Conservation (phyloP, 1,140 invertebrate species). For the Bombus sylvicola region DNA sequence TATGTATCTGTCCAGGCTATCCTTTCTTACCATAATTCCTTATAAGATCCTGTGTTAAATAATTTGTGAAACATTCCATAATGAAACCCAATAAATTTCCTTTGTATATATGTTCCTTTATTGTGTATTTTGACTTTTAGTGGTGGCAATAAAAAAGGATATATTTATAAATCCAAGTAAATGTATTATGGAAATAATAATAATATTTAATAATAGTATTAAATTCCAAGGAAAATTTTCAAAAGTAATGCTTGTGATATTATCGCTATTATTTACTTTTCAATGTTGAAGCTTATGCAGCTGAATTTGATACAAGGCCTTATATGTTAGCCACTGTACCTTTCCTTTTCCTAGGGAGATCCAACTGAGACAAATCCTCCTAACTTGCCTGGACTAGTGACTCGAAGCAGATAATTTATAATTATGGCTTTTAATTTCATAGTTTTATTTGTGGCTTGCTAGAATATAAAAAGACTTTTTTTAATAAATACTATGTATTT, state of each 20-base stretch:
- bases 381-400: background rate
- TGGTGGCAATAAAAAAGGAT: background rate
- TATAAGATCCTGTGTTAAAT: background rate
- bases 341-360: background rate
- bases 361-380: background rate
- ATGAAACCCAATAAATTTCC: background rate
- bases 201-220: no score
- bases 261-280: no score
- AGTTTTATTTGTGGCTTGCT: background rate
- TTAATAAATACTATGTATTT: slow-evolving; percentile 17
- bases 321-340: background rate
- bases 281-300: no score
- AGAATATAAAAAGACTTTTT: background rate
- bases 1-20: slow-evolving; percentile 63
- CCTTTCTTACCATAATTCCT: background rate
- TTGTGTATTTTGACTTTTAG: background rate
- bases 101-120: background rate
- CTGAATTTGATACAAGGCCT: background rate
- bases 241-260: no score
- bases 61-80: background rate
- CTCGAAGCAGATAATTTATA: background rate
- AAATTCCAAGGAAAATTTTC: no score
- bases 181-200: no score
- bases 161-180: background rate
- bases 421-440: background rate